Evolutionary conservation across 2,888 invertebrate genomes (phyloP), one percentile per base, ranked within the genome.

Genomic region (Drosophila falleni): DNA sequence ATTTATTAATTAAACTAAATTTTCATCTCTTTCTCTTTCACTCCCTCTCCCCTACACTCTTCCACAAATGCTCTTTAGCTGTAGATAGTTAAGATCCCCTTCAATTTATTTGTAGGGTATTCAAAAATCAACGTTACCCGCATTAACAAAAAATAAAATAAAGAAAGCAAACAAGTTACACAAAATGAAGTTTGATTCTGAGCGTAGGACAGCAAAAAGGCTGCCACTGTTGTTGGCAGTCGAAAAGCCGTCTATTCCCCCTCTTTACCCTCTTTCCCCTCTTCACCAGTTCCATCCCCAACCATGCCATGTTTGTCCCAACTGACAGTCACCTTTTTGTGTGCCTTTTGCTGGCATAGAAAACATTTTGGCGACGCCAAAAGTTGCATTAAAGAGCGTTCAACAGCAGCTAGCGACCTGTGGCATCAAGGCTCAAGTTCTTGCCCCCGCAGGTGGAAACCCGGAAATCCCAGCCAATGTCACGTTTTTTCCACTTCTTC

Each of bases 141-240:
- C 54, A 44, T 29, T 37, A 19, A 31, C 23, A 10, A n/a, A n/a
- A 46, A 46, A 15, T n/a, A n/a, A 9, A n/a, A n/a, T 41, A 44
- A 29, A 44, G 19, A 46, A 67, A 54, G 46, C 61, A 62, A 63
- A 59, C 70, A 72, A 64, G 60, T 62, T 53, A 67, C 69, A 78
- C 60, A 59, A 82, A 86, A 72, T 86, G 63, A 80, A 87, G 80
- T 82, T 78, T 72, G 70, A 83, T 65, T 74, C 70, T 73, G 67
- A 41, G 31, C 46, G 54, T 67, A 66, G 63, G 16, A 75, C 83
- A 78, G 68, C 63, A 71, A 86, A 83, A 82, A 74, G 74, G 75
- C 78, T 71, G 83, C 26, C 39, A 31, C 37, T 75, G 71, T 53
- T 69, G 50, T 56, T 76, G 74, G 60, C 71, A 73, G 54, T 54